These are phyloP conservation scores for Magallana nippona DNA, from an alignment of 2,888 invertebrate species.

Conservation along the genomic window DNA sequence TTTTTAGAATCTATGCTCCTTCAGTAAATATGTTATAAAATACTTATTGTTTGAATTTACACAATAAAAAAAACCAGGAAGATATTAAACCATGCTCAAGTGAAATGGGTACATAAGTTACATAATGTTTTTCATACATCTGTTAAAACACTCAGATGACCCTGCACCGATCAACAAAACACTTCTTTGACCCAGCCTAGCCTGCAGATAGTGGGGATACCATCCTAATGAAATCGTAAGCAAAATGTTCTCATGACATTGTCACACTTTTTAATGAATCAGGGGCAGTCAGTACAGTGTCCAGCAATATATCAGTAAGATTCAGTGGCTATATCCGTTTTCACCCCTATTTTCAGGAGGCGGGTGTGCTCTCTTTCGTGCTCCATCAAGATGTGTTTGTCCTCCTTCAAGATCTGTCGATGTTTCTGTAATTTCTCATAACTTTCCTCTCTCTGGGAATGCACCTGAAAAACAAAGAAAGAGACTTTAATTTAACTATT, in stretches of 20 bases:
- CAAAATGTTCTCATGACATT: conserved; percentile 5
- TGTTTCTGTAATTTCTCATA: conserved; percentile 75
- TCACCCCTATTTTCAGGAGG: conserved; percentile 65
- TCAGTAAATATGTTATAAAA: too few species aligned
- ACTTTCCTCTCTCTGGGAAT: conserved; percentile 75
- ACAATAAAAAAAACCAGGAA: not conserved
- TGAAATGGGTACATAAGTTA: conserved; percentile 9
- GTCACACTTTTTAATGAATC: conserved; percentile 5
- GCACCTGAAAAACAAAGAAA: conserved; percentile 67
- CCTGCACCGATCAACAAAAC: conserved; percentile 25
- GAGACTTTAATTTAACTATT: not conserved
- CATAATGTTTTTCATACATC: not conserved
- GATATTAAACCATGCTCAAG: conserved; percentile 33
- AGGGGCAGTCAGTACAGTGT: not conserved
- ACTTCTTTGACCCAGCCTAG: conserved; percentile 7
- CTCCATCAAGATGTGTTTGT: conserved; percentile 69
- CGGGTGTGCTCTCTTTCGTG: conserved; percentile 75
- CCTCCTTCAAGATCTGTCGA: conserved; percentile 67
- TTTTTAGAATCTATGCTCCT: not conserved
- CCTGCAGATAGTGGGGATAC: not conserved
- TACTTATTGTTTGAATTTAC: too few species aligned
- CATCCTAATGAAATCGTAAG: not conserved
- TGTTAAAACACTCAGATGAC: conserved; percentile 21
- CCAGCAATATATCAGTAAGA: not conserved
- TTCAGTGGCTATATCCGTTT: conserved; percentile 52